Conservation (phyloP, 2,113 vertebrate genomes). For the Gambusia holbrooki region DNA sequence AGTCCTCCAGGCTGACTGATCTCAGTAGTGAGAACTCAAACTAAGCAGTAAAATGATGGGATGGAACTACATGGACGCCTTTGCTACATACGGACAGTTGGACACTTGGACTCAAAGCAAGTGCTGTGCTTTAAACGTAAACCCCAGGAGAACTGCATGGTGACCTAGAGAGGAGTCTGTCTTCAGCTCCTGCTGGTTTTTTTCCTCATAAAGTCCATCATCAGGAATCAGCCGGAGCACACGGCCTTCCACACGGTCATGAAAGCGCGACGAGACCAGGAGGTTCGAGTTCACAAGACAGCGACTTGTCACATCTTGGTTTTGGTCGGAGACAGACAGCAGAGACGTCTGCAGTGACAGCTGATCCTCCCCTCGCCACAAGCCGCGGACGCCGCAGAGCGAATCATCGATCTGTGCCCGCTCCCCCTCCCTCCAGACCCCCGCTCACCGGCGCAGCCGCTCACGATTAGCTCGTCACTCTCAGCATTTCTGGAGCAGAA, state of each 20-base stretch:
- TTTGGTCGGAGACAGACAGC: not conserved
- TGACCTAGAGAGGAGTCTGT: too few relatives aligned
- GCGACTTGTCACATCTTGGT: slow-evolving; percentile 2
- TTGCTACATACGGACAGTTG: too few relatives aligned
- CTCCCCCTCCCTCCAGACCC: slow-evolving; percentile 38
- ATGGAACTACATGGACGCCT: too few relatives aligned
- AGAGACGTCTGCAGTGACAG: not conserved
- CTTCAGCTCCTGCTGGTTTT: not conserved
- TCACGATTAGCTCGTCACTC: slow-evolving; percentile 68
- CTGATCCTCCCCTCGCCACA: slow-evolving; percentile 2
- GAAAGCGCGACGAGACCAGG: not conserved
- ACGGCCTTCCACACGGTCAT: too few relatives aligned
- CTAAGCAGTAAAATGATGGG: too few relatives aligned
- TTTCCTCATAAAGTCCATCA: not conserved
- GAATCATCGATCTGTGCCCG: slow-evolving; percentile 54
- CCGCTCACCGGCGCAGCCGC: slow-evolving; percentile 13
- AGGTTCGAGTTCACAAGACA: slow-evolving; percentile 1
- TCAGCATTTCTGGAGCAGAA: slow-evolving; percentile 71
- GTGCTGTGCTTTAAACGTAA: not conserved
- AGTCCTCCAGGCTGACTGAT: too few relatives aligned
- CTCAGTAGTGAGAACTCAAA: too few relatives aligned
- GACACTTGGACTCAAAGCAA: too few relatives aligned
- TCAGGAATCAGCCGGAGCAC: not conserved
- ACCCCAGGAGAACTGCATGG: not conserved
- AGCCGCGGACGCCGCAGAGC: slow-evolving; percentile 3